These are phyloP conservation scores for Tauraco hartlaubi DNA, from an alignment of 2,797 vertebrate genomes.

Conservation along the genomic window DNA sequence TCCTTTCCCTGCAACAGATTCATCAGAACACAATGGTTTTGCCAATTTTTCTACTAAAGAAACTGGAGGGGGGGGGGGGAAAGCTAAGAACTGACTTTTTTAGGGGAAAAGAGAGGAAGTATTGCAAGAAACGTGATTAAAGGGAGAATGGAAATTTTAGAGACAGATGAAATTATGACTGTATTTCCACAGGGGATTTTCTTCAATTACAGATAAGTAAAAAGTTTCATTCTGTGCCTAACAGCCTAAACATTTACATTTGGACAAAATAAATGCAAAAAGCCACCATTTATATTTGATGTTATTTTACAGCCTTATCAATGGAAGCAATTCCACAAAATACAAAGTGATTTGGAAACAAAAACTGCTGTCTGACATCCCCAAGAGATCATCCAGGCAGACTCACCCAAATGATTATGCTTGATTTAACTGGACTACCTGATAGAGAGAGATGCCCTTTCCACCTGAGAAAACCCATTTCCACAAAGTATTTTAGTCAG, in stretches of 20 bases:
- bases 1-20: neutral
- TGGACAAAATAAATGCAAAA: conserved; percentile 25
- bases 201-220: neutral
- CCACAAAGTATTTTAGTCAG: neutral
- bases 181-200: neutral
- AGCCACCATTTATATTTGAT: neutral
- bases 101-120: neutral
- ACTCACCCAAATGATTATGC: rapidly evolving
- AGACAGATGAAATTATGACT: neutral
- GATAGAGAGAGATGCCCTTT: neutral
- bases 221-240: neutral
- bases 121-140: neutral
- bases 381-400: neutral
- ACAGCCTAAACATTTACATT: conserved; percentile 2
- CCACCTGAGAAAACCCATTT: neutral
- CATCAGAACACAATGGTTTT: neutral
- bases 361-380: neutral
- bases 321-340: neutral
- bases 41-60: neutral
- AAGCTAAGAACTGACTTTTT: neutral
- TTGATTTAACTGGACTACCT: neutral
- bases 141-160: neutral
- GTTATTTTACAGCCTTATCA: neutral
- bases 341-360: conserved; percentile 1
- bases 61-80: neutral